Conservation (phyloP, 1,140 invertebrate species). For the Campoletis sonorensis region DNA sequence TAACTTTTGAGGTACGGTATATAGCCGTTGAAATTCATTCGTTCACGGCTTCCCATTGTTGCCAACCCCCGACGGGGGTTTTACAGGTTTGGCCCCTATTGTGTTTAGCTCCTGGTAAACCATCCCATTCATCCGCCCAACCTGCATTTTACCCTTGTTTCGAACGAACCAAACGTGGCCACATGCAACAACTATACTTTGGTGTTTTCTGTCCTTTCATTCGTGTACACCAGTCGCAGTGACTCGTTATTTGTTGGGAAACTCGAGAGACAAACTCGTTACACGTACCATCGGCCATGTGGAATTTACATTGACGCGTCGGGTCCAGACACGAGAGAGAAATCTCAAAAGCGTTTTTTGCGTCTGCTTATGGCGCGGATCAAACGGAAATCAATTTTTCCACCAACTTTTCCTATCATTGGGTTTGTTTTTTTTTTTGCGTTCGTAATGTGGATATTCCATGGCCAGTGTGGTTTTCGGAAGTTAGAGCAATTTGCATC, state of each 20-base stretch:
- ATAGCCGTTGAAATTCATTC: no score
- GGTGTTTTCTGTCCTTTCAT: constrained; percentile 3
- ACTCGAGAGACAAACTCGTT: constrained; percentile 50
- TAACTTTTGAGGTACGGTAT: no score
- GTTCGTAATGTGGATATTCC: no score
- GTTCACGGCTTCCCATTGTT: constrained; percentile 54
- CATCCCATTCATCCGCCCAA: neutral
- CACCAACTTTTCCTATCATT: neutral
- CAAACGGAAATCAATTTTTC: neutral
- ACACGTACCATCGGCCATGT: constrained; percentile 9
- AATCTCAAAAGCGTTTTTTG: neutral
- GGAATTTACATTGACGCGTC: neutral
- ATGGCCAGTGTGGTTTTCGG: no score
- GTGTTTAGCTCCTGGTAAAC: constrained; percentile 27
- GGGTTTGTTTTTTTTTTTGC: no score
- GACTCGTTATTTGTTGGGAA: constrained; percentile 59
- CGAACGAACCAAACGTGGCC: constrained; percentile 27
- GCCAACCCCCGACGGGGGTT: constrained; percentile 43
- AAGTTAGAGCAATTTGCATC: no score
- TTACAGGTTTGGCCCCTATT: constrained; percentile 49
- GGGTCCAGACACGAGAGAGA: neutral
- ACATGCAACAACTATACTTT: constrained; percentile 10
- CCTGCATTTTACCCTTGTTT: constrained; percentile 20
- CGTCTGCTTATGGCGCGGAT: no score
- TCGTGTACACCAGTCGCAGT: neutral